Evolutionary conservation across 2,113 vertebrate species (phyloP), one percentile per base, ranked within the genome.

Genomic region (Sminthopsis crassicaudata): DNA sequence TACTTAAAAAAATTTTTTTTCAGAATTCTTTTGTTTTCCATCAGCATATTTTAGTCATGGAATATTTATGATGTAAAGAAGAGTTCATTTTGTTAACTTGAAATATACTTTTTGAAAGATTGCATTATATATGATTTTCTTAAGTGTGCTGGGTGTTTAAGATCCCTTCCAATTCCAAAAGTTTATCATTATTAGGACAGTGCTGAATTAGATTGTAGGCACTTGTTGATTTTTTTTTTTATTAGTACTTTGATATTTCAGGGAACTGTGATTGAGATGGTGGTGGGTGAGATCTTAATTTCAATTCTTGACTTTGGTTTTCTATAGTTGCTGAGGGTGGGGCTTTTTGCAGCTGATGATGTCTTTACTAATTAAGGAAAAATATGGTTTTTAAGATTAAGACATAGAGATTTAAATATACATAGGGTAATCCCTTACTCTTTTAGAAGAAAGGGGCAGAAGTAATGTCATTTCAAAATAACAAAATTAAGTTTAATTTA

Each of bases 1-100:
- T 27, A 94, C 51, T 93, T 51, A 7, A 51, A 51, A 51, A 51
- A 51, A 51, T 91, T 90, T 76, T 92, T 76, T 91, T 96, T 90
- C 24, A 91, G 30, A 46, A 92, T 90, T 55, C 52, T 10, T 9
- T 93, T 91, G 48, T 30, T 94, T 95, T 92, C 14, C 46, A 11
- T 46, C 14, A 30, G 16, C 91, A 36, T 95, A 26, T 26, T 92
- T 96, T 93, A 57, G 93, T 42, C 16, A 84, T 42, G n/a, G 19
- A 6, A 76, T n/a, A 19, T 76, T 76, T 76, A 42, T 84, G 19
- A 84, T 42, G 57, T 67, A 30, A 67, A 67, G 55, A 26, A 67
- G 67, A 42, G n/a, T 42, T 84, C 1, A 42, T 84, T n/a, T 84
- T 84, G 16, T n/a, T 84, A 84, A 19, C 67, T 84, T 19, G 42